Base-by-base conservation (phyloP, 2,113 vertebrate genomes). In the Halcyon senegalensis region DNA sequence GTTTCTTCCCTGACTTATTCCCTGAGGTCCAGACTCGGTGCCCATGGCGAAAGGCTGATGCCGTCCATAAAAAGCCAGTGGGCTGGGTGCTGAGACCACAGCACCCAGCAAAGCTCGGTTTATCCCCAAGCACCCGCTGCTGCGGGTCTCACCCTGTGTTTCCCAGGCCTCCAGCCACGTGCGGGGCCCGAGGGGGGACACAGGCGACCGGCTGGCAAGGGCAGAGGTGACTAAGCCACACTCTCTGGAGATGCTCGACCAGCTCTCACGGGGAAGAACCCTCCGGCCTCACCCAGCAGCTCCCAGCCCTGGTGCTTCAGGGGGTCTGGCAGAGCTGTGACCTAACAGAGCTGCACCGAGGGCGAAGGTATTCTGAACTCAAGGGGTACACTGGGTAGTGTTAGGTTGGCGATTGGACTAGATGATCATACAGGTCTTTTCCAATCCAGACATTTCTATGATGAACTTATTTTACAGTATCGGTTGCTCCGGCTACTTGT, bases 11-110 rank as follows among this genome's bases (percentile, higher is more conserved):
- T 2, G 15, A 31, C 24, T 14, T 23, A n/a, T 31, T n/a, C 74
- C 39, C 43, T 15, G 4, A 59, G 43, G 43, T 33, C 8, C 77
- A 23, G 30, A 6, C 31, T 4, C 5, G 33, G 43, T 41, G 67
- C 25, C 59, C 55, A 7, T 1, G 11, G 41, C 30, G 6, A 51
- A 70, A 48, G 41, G 51, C 21, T 0, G 0, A 3, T 35, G 59
- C 51, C 74, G 16, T 44, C 82, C 35, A 58, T 2, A 17, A 13
- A 72, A 69, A 46, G 8, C 35, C 48, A 50, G 48, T 18, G 46
- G 46, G 17, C 46, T 43, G 43, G 43, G 43, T 14, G 43, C 31
- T 2, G 4, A 56, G 21, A 64, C 20, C 3, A 0, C 53, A 67
- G 75, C 59, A 10, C 31, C 17, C 43, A 6, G 13, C 31, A 43